Percentiles rank a stretch among this genome's conserved stretches.
These are phyloP conservation scores for Perca fluviatilis DNA, from an alignment of 2,113 vertebrate genomes.

Conservation along the genomic window DNA sequence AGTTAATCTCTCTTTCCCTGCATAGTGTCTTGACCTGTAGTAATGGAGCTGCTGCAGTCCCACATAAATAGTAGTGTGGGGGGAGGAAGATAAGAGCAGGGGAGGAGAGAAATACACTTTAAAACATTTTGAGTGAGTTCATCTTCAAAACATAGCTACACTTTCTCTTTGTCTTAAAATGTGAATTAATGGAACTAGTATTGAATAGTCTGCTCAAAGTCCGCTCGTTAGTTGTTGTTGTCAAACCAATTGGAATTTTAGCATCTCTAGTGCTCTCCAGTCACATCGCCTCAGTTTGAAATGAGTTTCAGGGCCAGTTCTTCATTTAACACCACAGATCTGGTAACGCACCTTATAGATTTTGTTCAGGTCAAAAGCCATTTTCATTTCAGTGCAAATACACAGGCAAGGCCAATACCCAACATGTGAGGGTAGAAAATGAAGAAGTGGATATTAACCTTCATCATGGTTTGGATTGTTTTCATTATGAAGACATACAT, in stretches of 20 bases:
- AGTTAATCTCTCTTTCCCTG: constrained; percentile 73
- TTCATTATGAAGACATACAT: background rate
- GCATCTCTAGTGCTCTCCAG: no score
- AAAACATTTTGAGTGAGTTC: constrained; percentile 16
- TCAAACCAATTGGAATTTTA: background rate
- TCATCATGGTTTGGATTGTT: background rate
- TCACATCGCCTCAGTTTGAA: background rate
- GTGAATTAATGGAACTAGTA: background rate
- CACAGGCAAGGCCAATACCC: background rate
- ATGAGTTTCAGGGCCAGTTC: background rate
- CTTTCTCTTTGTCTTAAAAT: background rate
- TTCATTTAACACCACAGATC: no score
- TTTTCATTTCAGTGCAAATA: background rate
- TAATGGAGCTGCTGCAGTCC: constrained; percentile 55
- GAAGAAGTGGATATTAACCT: background rate
- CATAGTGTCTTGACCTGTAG: constrained; percentile 54
- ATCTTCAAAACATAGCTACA: background rate
- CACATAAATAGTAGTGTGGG: constrained; percentile 41
- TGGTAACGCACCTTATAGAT: no score
- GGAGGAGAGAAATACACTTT: constrained; percentile 10
- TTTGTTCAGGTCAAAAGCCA: background rate
- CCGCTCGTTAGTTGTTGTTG: background rate
- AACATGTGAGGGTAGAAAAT: background rate
- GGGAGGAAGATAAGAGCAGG: background rate
- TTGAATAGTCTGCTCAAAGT: background rate